Conservation (phyloP, 2,797 vertebrate genomes). For the Peromyscus eremicus region DNA sequence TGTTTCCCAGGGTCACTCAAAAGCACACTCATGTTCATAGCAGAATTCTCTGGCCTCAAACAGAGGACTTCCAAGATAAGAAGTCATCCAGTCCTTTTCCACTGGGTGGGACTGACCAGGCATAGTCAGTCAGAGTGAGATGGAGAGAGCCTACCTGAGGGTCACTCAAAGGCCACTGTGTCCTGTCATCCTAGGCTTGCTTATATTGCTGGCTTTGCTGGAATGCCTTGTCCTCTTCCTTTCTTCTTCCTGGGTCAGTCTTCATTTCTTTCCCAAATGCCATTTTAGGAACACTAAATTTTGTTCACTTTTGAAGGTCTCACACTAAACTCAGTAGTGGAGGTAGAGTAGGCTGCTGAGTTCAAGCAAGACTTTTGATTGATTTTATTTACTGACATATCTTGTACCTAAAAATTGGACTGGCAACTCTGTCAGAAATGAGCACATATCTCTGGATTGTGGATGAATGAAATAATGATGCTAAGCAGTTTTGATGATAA, state of each 20-base stretch:
- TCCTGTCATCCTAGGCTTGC: background rate
- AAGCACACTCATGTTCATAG: background rate
- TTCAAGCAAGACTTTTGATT: background rate
- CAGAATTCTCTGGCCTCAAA: background rate
- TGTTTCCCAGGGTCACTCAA: fast-evolving
- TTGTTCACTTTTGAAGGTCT: background rate
- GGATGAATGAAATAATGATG: background rate
- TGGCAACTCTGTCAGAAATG: background rate
- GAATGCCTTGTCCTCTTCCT: background rate
- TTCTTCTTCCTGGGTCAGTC: background rate
- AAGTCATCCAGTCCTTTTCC: background rate
- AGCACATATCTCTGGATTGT: background rate
- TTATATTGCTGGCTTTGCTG: too few relatives aligned
- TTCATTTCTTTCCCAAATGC: background rate
- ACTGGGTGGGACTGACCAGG: too few relatives aligned
- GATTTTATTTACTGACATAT: background rate
- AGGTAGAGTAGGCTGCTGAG: background rate
- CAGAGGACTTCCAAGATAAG: background rate
- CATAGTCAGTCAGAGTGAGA: background rate
- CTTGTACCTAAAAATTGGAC: background rate
- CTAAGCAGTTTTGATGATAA: background rate
- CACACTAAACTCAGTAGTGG: background rate
- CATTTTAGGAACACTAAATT: background rate
- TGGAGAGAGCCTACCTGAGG: background rate
- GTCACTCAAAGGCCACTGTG: background rate